A percentile compares a stretch with the other conserved stretches of the same genome.
These are phyloP conservation scores for Hippoglossus stenolepis DNA, from an alignment of 2,113 vertebrate species.

Conservation along the genomic window DNA sequence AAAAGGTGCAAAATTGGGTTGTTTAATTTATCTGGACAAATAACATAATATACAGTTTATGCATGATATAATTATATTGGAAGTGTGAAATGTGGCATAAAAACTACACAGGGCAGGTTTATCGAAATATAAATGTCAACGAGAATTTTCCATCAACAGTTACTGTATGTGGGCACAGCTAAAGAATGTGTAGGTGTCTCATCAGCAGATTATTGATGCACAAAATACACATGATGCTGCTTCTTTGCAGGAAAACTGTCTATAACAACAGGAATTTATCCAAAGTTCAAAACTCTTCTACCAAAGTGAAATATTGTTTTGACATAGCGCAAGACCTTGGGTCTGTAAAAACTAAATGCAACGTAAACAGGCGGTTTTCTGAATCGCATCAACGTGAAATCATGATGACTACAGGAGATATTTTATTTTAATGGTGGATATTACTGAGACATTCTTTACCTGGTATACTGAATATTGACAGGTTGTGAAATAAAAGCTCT, in stretches of 20 bases:
- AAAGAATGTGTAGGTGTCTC: neutral
- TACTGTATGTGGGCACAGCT: neutral
- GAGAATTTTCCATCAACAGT: no score
- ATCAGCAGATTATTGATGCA: neutral
- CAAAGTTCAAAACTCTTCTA: slow-evolving; percentile 33
- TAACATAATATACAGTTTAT: no score
- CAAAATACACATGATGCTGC: neutral
- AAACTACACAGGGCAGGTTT: neutral
- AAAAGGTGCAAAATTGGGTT: no score
- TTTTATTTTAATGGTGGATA: slow-evolving; percentile 21
- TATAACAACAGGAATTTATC: neutral
- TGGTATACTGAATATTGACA: slow-evolving; percentile 38
- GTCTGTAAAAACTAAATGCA: neutral
- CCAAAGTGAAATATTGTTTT: slow-evolving; percentile 48
- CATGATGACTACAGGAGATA: slow-evolving; percentile 15
- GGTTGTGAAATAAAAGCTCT: slow-evolving; percentile 59
- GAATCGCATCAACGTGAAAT: slow-evolving; percentile 22
- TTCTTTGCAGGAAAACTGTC: neutral
- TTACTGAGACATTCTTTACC: slow-evolving; percentile 38
- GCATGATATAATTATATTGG: no score
- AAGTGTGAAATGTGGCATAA: no score
- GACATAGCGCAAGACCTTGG: neutral
- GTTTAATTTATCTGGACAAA: no score
- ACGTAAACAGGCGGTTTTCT: neutral
- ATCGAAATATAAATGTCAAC: neutral